phyloP scores from a whole-genome alignment of 1,140 invertebrate species.

The Triops longicaudatus region DNA sequence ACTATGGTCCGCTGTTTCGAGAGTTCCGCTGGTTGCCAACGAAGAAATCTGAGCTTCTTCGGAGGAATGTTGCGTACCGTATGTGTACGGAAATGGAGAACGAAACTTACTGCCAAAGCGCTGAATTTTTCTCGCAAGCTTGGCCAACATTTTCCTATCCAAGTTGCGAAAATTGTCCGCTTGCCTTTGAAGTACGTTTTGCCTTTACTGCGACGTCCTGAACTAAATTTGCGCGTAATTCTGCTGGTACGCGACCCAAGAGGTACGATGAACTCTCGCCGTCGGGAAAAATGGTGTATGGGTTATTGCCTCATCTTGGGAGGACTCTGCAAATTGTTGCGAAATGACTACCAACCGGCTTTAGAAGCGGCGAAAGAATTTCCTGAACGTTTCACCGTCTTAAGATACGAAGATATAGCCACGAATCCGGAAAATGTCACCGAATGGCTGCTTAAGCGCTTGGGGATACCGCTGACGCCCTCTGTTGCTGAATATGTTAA shows the following conservation, averaged over 20 bases:
- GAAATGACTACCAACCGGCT: background rate
- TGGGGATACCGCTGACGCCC: background rate
- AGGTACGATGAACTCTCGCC: background rate
- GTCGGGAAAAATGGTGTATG: background rate
- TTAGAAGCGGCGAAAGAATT: background rate
- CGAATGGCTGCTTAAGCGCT: background rate
- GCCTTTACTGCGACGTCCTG: background rate
- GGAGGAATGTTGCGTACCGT: background rate
- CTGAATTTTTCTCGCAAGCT: background rate
- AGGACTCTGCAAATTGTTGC: background rate
- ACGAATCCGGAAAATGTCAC: background rate
- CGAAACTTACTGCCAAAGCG: background rate
- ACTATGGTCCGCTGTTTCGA: no score
- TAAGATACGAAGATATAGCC: background rate
- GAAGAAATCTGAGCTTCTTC: background rate
- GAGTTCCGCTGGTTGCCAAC: no score
- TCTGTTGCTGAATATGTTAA: background rate
- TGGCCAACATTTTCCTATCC: background rate
- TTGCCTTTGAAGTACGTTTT: background rate
- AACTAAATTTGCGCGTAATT: background rate
- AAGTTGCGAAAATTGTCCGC: background rate
- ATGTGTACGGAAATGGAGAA: background rate
- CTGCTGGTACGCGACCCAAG: conserved; percentile 19
- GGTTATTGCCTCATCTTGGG: background rate
- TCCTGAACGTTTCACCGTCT: background rate